These are phyloP conservation scores for Arctia plantaginis DNA, from an alignment of 2,888 invertebrate genomes.

Conservation along the genomic window DNA sequence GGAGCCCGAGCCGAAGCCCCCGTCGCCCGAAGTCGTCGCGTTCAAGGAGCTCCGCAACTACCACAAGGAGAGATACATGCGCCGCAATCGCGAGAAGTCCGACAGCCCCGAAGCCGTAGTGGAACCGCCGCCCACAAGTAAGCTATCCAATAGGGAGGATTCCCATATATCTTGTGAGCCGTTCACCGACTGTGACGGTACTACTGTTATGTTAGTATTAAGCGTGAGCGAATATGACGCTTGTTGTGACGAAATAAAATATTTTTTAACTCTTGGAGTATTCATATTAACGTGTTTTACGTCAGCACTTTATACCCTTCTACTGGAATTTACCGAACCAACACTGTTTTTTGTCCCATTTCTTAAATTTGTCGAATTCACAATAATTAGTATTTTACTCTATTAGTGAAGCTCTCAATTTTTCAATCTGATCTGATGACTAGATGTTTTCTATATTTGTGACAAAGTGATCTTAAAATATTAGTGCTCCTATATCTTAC, in stretches of 20 bases:
- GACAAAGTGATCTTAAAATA: neutral
- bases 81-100: constrained; percentile 88
- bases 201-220: constrained; percentile 75
- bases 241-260: constrained; percentile 78
- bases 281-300: constrained; percentile 76
- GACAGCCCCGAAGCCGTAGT: constrained; percentile 82
- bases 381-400: neutral
- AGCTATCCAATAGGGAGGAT: constrained; percentile 63
- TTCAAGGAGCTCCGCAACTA: constrained; percentile 87
- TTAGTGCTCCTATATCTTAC: neutral
- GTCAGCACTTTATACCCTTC: constrained; percentile 70
- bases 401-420: neutral
- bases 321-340: constrained; percentile 45
- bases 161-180: constrained; percentile 42
- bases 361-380: neutral
- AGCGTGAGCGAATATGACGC: constrained; percentile 59
- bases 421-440: constrained; percentile 1
- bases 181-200: constrained; percentile 32
- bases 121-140: constrained; percentile 78
- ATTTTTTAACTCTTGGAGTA: constrained; percentile 80
- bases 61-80: constrained; percentile 88
- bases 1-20: constrained; percentile 49
- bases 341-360: neutral
- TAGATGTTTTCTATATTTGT: neutral
- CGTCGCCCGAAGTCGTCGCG: constrained; percentile 59